Evolutionary conservation across 1,140 invertebrate species (phyloP), one percentile per base, ranked within the genome.

Genomic region (Drosophila melanica): DNA sequence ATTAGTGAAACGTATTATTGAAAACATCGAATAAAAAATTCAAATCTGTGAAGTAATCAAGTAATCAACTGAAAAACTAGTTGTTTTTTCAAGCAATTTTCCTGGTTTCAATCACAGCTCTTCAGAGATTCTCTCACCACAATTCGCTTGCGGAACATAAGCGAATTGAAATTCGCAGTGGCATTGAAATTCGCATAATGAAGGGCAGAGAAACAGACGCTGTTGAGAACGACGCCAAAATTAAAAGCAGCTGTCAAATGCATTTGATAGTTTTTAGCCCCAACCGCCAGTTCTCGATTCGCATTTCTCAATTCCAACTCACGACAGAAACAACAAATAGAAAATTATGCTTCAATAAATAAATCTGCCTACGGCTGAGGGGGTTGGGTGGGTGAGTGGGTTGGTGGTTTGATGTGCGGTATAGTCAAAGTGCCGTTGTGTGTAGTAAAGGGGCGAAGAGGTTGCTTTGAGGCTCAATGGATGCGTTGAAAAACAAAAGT

Each of bases 271-370:
- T 87, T 87, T 72, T 68, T 57, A 51, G 48, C 27, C 27, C 27
- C 27, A 1, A 3, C 37, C 55, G 66, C 77, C 33, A 41, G 57
- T 20, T 11, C 18, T n/a, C 18, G 18, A 1, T 30, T 14, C 23
- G 18, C 33, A 9, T 14, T 9, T 12, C 7, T 9, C 20, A 4
- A 35, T 8, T 47, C 37, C 11, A 39, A 14, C 55, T 16, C 20
- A 48, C 20, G 20, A 30, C 33, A 33, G 20, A 59, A 78, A 79
- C 73, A 86, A 81, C 81, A 86, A 77, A 87, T 82, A 64, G 60
- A 70, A 89, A 87, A 82, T 82, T 79, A 89, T 84, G 76, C 85
- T 89, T 89, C 82, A 87, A 89, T 87, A 87, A 87, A 89, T 87
- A 79, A 79, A 87, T 82, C 71, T 79, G 62, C 62, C 59, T 62